Conservation (phyloP, 2,888 invertebrate genomes). For the Halictus ligatus region DNA sequence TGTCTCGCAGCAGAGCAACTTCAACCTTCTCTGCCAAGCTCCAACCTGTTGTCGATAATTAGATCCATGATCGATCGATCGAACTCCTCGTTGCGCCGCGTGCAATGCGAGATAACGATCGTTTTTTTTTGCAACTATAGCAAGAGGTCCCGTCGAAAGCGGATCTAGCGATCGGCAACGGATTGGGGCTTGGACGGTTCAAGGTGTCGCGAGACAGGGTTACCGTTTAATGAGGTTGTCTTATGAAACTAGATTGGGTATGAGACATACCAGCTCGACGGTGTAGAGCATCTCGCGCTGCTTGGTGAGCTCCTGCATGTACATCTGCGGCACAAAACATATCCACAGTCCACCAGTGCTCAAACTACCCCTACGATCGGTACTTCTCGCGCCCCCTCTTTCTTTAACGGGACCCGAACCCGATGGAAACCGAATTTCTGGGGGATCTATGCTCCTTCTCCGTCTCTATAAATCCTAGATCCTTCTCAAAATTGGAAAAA, state of each 20-base stretch:
- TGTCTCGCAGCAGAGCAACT: constrained; percentile 30
- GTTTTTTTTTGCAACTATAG: neutral
- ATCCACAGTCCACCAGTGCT: constrained; percentile 84
- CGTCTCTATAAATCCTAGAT: too few species aligned
- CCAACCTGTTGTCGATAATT: neutral
- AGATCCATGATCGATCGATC: constrained; percentile 11
- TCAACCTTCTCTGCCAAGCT: constrained; percentile 31
- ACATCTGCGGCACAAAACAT: constrained; percentile 89
- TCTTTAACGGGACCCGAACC: constrained; percentile 27
- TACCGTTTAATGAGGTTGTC: constrained; percentile 30
- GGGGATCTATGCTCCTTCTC: neutral
- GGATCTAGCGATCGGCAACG: neutral
- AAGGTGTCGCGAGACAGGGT: constrained; percentile 31
- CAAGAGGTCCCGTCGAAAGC: constrained; percentile 4
- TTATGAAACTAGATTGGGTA: constrained; percentile 80
- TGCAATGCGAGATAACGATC: neutral
- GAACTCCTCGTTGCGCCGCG: neutral
- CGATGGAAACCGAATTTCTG: too few species aligned
- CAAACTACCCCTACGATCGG: constrained; percentile 79
- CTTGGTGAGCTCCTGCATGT: constrained; percentile 95
- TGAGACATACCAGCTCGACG: constrained; percentile 91
- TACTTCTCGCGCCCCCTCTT: constrained; percentile 58
- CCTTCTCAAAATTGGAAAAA: too few species aligned
- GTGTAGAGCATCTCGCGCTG: constrained; percentile 93
- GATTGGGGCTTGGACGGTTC: neutral